Base-by-base conservation (phyloP, 1,140 invertebrate species). In the Colletes latitarsis region DNA sequence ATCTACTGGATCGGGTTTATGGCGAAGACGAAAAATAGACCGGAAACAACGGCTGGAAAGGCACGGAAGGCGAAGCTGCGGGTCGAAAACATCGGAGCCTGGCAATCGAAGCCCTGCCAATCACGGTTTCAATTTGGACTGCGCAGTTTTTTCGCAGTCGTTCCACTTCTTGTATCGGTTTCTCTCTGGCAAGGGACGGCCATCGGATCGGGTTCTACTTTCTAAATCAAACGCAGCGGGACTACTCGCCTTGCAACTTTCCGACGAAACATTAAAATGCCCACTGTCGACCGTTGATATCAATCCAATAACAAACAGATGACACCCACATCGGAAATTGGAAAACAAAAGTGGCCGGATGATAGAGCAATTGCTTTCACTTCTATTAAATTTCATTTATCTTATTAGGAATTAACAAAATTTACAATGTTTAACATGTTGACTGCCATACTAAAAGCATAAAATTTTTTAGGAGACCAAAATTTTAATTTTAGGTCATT, bases 151-250 rank as follows among this genome's bases (percentile, higher is more conserved):
- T 79, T 77, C 75, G 1, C 57, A 17, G 43, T 30, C 41, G 69
- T 73, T 84, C 81, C 70, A 73, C 69, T 83, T 84, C 82, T 64
- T 84, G 82, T 79, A 73, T 82, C 82, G 77, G 82, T 83, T 84
- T 84, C 82, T 84, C 82, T 66, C 82, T 68, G 39, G 75, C 72
- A 69, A 83, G 30, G 69, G 69, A 55, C 69, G 57, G 21, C 52
- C 39, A 19, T 69, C n/a, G 58, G 83, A 84, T 84, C 81, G 76
- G 82, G 83, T 83, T 84, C 81, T 80, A 84, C 83, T 84, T 84
- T 84, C 83, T 84, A 84, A 83, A 72, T 83, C 43, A 39, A 66
- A 82, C 70, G 66, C 49, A 55, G 76, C 76, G 6, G 39, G 17
- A 41, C 17, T 41, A 70, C 55, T 53, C 58, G 67, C 52, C 57